Conservation (phyloP, 2,797 vertebrate genomes). For the Leptatherina wallacei region DNA sequence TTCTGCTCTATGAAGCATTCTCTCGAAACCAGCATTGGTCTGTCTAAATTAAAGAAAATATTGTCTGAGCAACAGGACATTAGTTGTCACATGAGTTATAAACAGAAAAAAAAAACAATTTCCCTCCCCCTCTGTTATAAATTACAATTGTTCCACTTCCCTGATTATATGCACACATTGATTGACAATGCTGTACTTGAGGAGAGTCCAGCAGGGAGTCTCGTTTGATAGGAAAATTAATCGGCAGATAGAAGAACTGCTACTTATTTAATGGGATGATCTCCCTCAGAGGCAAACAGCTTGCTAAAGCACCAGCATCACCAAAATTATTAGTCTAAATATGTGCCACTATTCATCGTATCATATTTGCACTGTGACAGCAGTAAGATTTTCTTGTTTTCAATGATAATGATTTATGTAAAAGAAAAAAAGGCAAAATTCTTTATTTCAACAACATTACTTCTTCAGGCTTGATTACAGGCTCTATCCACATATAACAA, state of each 20-base stretch:
- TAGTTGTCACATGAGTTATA: conserved; percentile 10
- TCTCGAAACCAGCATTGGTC: no score
- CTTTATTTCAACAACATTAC: neutral
- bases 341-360: neutral
- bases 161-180: neutral
- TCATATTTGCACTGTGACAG: neutral
- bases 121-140: neutral
- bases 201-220: neutral
- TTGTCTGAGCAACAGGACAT: neutral
- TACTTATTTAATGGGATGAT: neutral
- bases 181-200: neutral
- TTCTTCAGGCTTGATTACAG: neutral
- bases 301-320: neutral
- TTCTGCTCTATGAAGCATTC: no score
- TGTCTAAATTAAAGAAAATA: neutral
- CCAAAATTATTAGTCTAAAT: neutral
- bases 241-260: neutral
- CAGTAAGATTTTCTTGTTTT: neutral
- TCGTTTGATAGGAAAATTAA: neutral
- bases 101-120: conserved; percentile 22
- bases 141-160: neutral
- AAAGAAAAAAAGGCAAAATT: neutral
- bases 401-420: neutral
- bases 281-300: neutral
- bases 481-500: neutral